These are phyloP conservation scores for Perca schrenkii DNA, from an alignment of 2,113 vertebrate species.

Conservation along the genomic window DNA sequence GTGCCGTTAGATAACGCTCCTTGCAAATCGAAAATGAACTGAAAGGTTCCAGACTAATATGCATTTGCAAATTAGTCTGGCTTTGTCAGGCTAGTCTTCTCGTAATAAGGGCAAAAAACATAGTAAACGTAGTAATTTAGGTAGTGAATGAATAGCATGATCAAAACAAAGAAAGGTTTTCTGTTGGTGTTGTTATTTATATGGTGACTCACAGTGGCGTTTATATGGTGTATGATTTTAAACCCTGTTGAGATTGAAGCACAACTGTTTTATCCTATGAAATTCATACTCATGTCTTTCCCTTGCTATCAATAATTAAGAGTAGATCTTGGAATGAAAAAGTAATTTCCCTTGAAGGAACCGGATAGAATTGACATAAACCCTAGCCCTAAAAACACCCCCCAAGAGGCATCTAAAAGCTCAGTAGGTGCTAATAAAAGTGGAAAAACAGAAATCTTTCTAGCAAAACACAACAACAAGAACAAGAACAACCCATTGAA, in stretches of 20 bases:
- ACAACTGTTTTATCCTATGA: constrained; percentile 60
- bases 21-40: no score
- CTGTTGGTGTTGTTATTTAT: constrained; percentile 43
- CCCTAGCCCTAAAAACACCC: constrained; percentile 66
- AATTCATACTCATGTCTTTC: constrained; percentile 65
- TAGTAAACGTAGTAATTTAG: constrained; percentile 2
- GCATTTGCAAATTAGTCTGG: no score
- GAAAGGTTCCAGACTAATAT: no score
- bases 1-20: no score
- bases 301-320: constrained; percentile 79
- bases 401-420: constrained; percentile 71
- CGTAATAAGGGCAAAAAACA: no score
- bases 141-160: constrained; percentile 36
- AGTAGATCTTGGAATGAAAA: constrained; percentile 75
- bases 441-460: constrained; percentile 75
- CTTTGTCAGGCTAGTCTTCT: no score
- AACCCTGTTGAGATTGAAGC: constrained; percentile 61
- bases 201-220: constrained; percentile 46
- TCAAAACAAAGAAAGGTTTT: constrained; percentile 25
- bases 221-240: constrained; percentile 60
- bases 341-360: constrained; percentile 79
- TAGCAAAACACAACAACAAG: constrained; percentile 78
- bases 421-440: constrained; percentile 76
- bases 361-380: constrained; percentile 72
- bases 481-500: constrained; percentile 70